These are phyloP conservation scores for Squalus acanthias DNA, from an alignment of 2,797 vertebrate species.

Conservation along the genomic window DNA sequence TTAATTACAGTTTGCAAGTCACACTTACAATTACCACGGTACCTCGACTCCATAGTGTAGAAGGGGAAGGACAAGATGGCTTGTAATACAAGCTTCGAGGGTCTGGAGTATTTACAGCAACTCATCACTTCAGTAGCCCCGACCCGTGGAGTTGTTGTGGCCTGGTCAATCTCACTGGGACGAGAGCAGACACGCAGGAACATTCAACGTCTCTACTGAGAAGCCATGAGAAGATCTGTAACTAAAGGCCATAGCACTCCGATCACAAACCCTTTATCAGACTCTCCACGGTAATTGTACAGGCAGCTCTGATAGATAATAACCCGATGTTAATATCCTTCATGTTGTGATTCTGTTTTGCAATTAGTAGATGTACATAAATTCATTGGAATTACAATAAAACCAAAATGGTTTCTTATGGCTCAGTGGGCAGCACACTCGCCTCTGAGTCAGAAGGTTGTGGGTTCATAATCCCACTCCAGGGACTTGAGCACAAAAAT, in stretches of 20 bases:
- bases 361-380: not conserved
- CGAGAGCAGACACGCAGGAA: not conserved
- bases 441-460: too few species aligned
- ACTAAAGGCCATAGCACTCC: not conserved
- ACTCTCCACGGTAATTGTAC: not conserved
- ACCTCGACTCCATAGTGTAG: not conserved
- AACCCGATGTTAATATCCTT: not conserved
- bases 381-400: not conserved
- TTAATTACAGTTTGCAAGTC: constrained; percentile 8
- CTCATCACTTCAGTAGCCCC: not conserved
- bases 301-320: not conserved
- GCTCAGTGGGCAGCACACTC: too few species aligned
- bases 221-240: not conserved
- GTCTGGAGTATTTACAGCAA: not conserved
- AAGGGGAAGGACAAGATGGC: not conserved
- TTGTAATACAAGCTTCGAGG: not conserved
- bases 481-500: too few species aligned
- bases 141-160: not conserved
- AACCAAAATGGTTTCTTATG: not conserved
- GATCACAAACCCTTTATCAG: not conserved
- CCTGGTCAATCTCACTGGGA: not conserved
- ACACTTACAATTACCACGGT: not conserved
- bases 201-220: not conserved
- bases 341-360: not conserved
- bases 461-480: too few species aligned